Percentiles rank a stretch among this genome's conserved stretches.
Evolutionary conservation across 2,888 invertebrate genomes (phyloP).

Genomic region (Agrochola lychnidis): DNA sequence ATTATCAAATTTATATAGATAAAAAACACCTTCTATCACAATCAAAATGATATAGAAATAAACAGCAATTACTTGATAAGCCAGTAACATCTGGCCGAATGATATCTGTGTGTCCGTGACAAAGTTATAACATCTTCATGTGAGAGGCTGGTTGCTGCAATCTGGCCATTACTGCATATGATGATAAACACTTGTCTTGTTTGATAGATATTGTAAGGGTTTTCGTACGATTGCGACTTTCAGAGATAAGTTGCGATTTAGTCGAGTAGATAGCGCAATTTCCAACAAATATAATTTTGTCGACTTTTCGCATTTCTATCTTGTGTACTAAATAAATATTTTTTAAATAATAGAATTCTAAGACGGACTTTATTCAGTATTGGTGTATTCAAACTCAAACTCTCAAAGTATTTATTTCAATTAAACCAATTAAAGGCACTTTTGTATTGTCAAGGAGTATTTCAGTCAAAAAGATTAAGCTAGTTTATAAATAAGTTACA

Average conservation of each 20-base stretch:
- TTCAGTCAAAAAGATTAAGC: not conserved
- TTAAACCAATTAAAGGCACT: too few relatives aligned
- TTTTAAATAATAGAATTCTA: not conserved
- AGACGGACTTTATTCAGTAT: not conserved
- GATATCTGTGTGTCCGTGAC: constrained; percentile 72
- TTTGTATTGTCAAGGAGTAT: not conserved
- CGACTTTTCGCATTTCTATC: too few relatives aligned
- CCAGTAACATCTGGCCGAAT: constrained; percentile 34
- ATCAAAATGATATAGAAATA: constrained; percentile 38
- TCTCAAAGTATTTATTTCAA: not conserved
- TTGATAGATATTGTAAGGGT: constrained; percentile 43
- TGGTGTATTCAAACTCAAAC: not conserved
- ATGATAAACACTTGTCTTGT: constrained; percentile 67
- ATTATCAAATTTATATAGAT: constrained; percentile 13
- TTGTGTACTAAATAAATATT: not conserved
- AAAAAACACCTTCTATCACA: constrained; percentile 42
- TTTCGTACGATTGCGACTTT: constrained; percentile 25
- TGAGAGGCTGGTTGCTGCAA: constrained; percentile 69
- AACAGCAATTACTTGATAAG: constrained; percentile 49
- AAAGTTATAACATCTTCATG: constrained; percentile 71
- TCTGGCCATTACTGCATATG: constrained; percentile 61
- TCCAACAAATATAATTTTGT: not conserved
- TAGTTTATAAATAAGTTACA: not conserved
- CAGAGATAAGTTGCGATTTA: not conserved
- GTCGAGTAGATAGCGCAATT: not conserved